Evolutionary conservation across 2,888 invertebrate species (phyloP).

Genomic region (Ectemnius continuus): DNA sequence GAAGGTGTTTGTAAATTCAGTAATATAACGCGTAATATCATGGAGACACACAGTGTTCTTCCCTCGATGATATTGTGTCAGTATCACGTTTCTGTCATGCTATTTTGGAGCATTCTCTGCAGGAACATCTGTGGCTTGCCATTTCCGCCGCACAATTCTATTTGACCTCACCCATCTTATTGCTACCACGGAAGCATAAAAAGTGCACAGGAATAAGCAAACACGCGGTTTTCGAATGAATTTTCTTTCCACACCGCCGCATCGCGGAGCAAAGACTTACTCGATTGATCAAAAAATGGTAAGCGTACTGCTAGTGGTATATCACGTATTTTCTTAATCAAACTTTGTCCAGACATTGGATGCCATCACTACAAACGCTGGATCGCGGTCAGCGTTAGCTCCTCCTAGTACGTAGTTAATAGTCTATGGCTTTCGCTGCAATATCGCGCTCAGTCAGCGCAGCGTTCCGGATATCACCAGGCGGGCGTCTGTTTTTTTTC

Average conservation of each 20-base stretch:
- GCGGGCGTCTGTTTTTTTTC: slow-evolving; percentile 26
- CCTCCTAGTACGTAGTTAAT: no score
- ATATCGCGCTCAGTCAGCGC: slow-evolving; percentile 39
- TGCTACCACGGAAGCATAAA: slow-evolving; percentile 14
- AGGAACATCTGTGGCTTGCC: slow-evolving; percentile 43
- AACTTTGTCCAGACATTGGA: slow-evolving; percentile 11
- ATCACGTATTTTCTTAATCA: no score
- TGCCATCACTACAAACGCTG: no score
- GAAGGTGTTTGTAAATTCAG: slow-evolving; percentile 71
- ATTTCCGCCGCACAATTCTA: slow-evolving; percentile 25
- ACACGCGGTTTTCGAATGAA: no score
- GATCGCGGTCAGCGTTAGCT: no score
- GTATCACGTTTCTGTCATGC: slow-evolving; percentile 19
- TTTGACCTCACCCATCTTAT: slow-evolving; percentile 41
- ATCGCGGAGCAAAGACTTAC: not conserved
- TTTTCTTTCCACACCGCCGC: no score
- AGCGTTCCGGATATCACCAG: slow-evolving; percentile 13
- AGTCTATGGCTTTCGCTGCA: slow-evolving; percentile 47
- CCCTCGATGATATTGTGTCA: slow-evolving; percentile 60
- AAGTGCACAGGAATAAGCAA: not conserved
- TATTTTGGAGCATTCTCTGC: slow-evolving; percentile 42
- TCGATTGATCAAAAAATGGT: slow-evolving; percentile 45
- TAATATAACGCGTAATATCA: slow-evolving; percentile 67
- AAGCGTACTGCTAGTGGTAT: no score
- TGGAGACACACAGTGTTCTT: slow-evolving; percentile 47